Conservation (phyloP, 2,888 invertebrate species). For the Cetonia aurata region DNA sequence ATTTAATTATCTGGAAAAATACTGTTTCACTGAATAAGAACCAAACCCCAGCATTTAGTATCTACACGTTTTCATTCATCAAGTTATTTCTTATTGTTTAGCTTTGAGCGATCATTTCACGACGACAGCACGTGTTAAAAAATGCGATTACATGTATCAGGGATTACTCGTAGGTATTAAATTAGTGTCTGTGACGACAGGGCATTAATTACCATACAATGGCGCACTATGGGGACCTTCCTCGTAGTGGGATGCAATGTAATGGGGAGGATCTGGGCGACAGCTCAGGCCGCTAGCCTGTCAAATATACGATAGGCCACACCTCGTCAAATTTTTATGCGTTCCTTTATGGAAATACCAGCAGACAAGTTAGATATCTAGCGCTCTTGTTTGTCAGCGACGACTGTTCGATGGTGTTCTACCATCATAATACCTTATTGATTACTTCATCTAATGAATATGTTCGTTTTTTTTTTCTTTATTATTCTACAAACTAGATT, state of each 20-base stretch:
- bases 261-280: slow-evolving; percentile 52
- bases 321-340: slow-evolving; percentile 46
- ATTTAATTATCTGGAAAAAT: too few species aligned
- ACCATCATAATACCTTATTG: background rate
- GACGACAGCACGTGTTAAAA: slow-evolving; percentile 42
- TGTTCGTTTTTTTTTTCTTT: too few species aligned
- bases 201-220: slow-evolving; percentile 52
- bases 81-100: slow-evolving; percentile 10
- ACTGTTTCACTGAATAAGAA: too few species aligned
- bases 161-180: slow-evolving; percentile 49
- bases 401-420: background rate
- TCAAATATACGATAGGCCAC: slow-evolving; percentile 52
- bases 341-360: slow-evolving; percentile 26
- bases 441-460: background rate
- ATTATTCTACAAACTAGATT: too few species aligned
- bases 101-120: slow-evolving; percentile 18
- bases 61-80: too few species aligned
- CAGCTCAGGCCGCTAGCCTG: slow-evolving; percentile 52
- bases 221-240: slow-evolving; percentile 48
- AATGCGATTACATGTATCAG: slow-evolving; percentile 46
- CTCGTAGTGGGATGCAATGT: slow-evolving; percentile 49
- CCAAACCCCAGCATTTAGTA: too few species aligned
- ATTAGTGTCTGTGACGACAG: slow-evolving; percentile 52
- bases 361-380: slow-evolving; percentile 12
- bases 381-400: slow-evolving; percentile 1